Conservation (phyloP, 1,140 invertebrate genomes). For the Caenorhabditis elegans region WBcel235 BX284605.5:1172001-1172500, state of each 20-base stretch:
- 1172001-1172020: slow-evolving; percentile 49
- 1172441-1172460: too few species aligned
- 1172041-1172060: slow-evolving; percentile 48
- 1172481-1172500: not conserved
- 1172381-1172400: slow-evolving; percentile 46
- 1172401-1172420: slow-evolving; percentile 37
- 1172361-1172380: slow-evolving; percentile 41
- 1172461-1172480: too few species aligned
- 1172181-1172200: slow-evolving; percentile 41
- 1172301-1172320: slow-evolving; percentile 51
- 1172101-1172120: slow-evolving; percentile 47
- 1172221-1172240: slow-evolving; percentile 48
- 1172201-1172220: slow-evolving; percentile 41
- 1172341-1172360: slow-evolving; percentile 39
- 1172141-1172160: slow-evolving; percentile 49
- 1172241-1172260: slow-evolving; percentile 48
- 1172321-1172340: slow-evolving; percentile 50
- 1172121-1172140: slow-evolving; percentile 51
- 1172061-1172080: slow-evolving; percentile 35
- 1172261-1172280: slow-evolving; percentile 44
- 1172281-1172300: slow-evolving; percentile 37
- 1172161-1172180: slow-evolving; percentile 45
- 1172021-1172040: slow-evolving; percentile 47
- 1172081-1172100: slow-evolving; percentile 47
- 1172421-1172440: slow-evolving; percentile 53